A percentile compares a stretch with the other conserved stretches of the same genome.
These are phyloP conservation scores for Aphodius sticticus DNA, from an alignment of 2,888 invertebrate genomes.

Conservation along the genomic window DNA sequence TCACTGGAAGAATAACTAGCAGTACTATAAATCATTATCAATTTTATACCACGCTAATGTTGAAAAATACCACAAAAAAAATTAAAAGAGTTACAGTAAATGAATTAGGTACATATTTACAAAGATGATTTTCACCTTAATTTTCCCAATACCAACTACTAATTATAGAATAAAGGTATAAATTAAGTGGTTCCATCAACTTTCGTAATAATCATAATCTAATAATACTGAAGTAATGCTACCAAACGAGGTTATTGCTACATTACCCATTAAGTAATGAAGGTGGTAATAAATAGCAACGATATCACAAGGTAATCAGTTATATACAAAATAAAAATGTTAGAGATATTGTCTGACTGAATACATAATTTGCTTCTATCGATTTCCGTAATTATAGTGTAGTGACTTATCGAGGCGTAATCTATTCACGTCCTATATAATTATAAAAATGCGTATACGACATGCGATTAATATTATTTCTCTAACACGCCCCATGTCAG, in stretches of 20 bases:
- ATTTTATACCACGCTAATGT: too few relatives aligned
- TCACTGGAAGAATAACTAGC: not conserved
- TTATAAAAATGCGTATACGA: not conserved
- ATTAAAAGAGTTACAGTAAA: too few relatives aligned
- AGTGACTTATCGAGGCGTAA: not conserved
- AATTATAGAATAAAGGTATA: too few relatives aligned
- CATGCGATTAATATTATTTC: not conserved
- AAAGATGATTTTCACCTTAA: too few relatives aligned
- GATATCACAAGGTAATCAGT: not conserved
- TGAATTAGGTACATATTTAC: too few relatives aligned
- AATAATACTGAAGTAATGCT: not conserved
- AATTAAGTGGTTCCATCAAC: too few relatives aligned
- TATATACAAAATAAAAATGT: not conserved
- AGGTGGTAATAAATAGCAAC: not conserved
- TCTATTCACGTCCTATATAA: not conserved
- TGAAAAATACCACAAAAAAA: too few relatives aligned
- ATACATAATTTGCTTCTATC: not conserved
- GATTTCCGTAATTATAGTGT: not conserved
- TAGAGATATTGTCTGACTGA: not conserved
- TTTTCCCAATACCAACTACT: too few relatives aligned
- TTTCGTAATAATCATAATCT: too few relatives aligned
- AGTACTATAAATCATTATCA: too few relatives aligned
- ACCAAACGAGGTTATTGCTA: not conserved
- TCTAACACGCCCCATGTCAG: not conserved
- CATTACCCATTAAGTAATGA: not conserved